Percentiles rank a stretch among this genome's conserved stretches.
Evolutionary conservation across 2,797 vertebrate species (phyloP).

Genomic region (Tragopan temminckii): DNA sequence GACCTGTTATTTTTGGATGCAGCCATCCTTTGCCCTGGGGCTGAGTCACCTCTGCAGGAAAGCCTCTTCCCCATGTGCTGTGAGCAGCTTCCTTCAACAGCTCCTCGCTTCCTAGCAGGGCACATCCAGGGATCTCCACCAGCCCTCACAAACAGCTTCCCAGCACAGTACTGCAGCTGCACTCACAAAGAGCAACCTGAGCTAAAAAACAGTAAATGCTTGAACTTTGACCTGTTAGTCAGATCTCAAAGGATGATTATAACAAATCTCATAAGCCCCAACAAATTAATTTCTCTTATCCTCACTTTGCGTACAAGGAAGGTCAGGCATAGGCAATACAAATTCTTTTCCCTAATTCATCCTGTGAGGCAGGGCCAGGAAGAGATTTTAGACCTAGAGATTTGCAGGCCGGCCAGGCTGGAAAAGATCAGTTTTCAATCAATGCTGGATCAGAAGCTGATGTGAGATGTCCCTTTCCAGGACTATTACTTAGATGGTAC

Average conservation of each 20-base stretch:
- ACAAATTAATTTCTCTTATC: slow-evolving; percentile 15
- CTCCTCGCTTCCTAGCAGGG: slow-evolving; percentile 48
- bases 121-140: slow-evolving; percentile 1
- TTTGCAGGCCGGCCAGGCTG: background rate
- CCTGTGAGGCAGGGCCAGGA: background rate
- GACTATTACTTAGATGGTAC: background rate
- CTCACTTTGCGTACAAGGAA: background rate
- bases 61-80: background rate
- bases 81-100: background rate
- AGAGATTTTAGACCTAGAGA: background rate
- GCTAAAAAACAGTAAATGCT: slow-evolving; percentile 38
- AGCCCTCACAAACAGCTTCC: background rate
- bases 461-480: background rate
- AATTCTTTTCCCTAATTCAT: background rate
- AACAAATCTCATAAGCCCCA: background rate
- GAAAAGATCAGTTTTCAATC: background rate
- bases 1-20: background rate
- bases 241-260: background rate
- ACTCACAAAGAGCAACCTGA: background rate
- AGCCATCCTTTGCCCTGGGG: background rate
- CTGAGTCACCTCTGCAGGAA: slow-evolving; percentile 65
- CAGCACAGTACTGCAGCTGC: background rate
- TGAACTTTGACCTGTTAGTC: background rate
- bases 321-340: background rate
- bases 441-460: background rate